A percentile compares a stretch with the other conserved stretches of the same genome.
Evolutionary conservation across 2,888 invertebrate species (phyloP).

Genomic region (Noctua fimbriata): DNA sequence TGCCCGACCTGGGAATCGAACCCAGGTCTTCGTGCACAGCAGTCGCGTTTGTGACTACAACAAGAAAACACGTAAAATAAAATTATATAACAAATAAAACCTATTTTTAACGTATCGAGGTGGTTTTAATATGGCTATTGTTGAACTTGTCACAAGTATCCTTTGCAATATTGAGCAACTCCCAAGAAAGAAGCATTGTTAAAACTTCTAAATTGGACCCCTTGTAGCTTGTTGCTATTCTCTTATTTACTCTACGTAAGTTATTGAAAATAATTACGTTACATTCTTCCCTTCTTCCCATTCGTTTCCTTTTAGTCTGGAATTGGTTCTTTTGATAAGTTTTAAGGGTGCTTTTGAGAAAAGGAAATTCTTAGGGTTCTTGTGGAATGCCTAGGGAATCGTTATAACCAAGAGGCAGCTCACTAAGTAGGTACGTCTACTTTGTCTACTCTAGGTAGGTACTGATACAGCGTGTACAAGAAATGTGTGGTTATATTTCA

Average conservation of each 20-base stretch:
- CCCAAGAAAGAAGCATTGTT: slow-evolving; percentile 67
- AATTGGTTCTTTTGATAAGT: slow-evolving; percentile 32
- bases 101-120: slow-evolving; percentile 14
- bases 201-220: slow-evolving; percentile 73
- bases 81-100: background rate
- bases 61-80: background rate
- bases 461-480: background rate
- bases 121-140: slow-evolving; percentile 47
- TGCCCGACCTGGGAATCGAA: background rate
- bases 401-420: background rate
- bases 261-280: slow-evolving; percentile 55
- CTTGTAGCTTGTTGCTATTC: slow-evolving; percentile 56
- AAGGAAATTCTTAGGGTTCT: background rate
- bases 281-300: slow-evolving; percentile 22
- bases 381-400: background rate
- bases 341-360: slow-evolving; percentile 14
- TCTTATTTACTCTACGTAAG: slow-evolving; percentile 48
- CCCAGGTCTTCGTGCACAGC: background rate
- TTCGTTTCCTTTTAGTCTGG: slow-evolving; percentile 13
- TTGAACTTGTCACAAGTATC: slow-evolving; percentile 55
- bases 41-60: background rate
- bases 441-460: background rate
- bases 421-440: background rate
- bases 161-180: slow-evolving; percentile 63
- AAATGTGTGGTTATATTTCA: background rate